Base-by-base conservation (phyloP, 2,797 vertebrate species). In the Chelonia mydas region DNA sequence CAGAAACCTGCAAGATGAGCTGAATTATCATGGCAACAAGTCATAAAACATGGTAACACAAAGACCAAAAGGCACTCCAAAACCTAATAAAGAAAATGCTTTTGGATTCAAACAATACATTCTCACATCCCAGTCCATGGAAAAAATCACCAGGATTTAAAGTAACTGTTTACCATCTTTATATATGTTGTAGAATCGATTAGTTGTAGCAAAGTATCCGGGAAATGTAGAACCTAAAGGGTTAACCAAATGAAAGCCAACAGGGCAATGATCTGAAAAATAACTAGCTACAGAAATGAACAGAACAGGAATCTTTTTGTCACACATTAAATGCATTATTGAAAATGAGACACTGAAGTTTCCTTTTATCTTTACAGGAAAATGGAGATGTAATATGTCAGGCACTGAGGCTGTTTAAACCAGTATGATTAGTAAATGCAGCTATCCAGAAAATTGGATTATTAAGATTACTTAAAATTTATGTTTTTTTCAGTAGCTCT, bases 1-100 rank as follows among this genome's bases (percentile, higher is more conserved):
- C 98, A 98, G 97, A 98, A 98, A 98, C 95, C 97, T 96, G 94
- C 93, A 97, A 98, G 98, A 98, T 96, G 96, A 97, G 93, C 95
- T 90, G 97, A 97, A 97, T 98, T 97, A 98, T 98, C 96, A 96
- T 33, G 95, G 98, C 98, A 98, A 98, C 98, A 98, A 98, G 98
- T 98, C 97, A 98, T 96, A 97, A 98, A 98, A 98, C 96, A 94
- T 0, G 7, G 92, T 92, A 96, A 97, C 89, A 94, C 95, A 96
- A 96, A 97, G 94, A 61, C 92, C 96, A 97, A 86, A 55, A 12
- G 79, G 93, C 91, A 92, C 57, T 79, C n/a, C 47, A 3, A 82
- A 90, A 93, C 90, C 96, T 84, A 80, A 55, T 81, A 87, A 93
- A 88, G 74, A 86, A 92, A 93, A 76, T 0, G 2, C 74, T 91